A percentile compares a stretch with the other conserved stretches of the same genome.
Conservation (phyloP, 1,140 invertebrate species). For the Physella acuta region DNA sequence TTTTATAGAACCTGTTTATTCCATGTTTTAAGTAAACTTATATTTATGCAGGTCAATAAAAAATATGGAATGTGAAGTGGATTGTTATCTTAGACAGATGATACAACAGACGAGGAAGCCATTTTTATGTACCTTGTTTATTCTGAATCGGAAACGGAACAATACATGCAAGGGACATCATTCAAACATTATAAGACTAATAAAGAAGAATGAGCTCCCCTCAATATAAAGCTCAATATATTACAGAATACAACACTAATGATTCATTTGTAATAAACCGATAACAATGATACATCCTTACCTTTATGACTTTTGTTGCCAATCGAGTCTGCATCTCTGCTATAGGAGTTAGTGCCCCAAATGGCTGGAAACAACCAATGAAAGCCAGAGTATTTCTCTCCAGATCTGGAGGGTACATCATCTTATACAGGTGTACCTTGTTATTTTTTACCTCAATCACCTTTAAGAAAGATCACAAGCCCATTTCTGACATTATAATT, state of each 20-base stretch:
- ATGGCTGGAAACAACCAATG: constrained; percentile 64
- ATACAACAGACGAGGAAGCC: too few relatives aligned
- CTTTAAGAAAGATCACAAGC: too few relatives aligned
- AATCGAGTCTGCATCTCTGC: constrained; percentile 60
- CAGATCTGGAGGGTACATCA: constrained; percentile 59
- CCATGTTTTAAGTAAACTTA: too few relatives aligned
- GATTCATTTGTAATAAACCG: neutral
- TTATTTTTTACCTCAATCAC: constrained; percentile 50
- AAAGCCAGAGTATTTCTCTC: constrained; percentile 59
- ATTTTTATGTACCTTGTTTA: too few relatives aligned
- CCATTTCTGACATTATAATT: too few relatives aligned
- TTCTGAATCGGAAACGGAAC: too few relatives aligned
- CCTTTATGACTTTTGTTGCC: constrained; percentile 42
- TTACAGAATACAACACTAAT: neutral
- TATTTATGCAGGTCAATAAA: neutral
- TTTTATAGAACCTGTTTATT: too few relatives aligned
- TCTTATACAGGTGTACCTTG: constrained; percentile 61
- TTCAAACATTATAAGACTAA: too few relatives aligned
- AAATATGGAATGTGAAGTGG: neutral
- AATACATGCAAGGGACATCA: too few relatives aligned
- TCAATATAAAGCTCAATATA: too few relatives aligned
- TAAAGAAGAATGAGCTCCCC: too few relatives aligned
- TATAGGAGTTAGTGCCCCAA: constrained; percentile 62
- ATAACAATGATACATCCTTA: constrained; percentile 15
- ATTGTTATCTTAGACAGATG: too few relatives aligned